Percentiles rank a stretch among this genome's conserved stretches.
Conservation (phyloP, 2,797 vertebrate species). For the Ctenosaura bakeri region DNA sequence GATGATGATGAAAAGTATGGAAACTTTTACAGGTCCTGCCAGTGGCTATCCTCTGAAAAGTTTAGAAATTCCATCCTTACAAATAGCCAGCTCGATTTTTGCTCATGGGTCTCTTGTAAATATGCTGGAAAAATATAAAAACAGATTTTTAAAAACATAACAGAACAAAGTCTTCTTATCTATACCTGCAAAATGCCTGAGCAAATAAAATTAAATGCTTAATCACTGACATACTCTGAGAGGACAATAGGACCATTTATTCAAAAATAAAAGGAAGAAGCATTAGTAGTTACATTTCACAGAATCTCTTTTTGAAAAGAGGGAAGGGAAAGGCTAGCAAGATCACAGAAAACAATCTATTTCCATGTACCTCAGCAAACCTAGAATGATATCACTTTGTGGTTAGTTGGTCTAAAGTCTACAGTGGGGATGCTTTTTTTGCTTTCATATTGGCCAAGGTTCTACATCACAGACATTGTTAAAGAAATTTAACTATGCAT, state of each 20-base stretch:
- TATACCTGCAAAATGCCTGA: neutral
- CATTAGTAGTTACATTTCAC: neutral
- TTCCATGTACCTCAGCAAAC: neutral
- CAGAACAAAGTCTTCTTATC: neutral
- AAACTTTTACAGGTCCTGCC: no score
- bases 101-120: no score
- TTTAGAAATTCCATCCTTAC: no score
- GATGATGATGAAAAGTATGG: no score
- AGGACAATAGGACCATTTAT: neutral
- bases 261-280: neutral
- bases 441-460: no score
- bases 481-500: no score
- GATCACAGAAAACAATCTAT: neutral
- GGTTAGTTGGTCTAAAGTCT: neutral
- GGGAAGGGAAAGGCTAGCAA: neutral
- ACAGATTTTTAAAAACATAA: neutral
- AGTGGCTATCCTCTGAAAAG: no score
- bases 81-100: no score
- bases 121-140: neutral
- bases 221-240: neutral
- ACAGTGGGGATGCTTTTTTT: neutral
- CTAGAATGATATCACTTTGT: neutral
- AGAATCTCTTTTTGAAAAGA: neutral
- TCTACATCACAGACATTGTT: no score
- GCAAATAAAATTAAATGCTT: neutral